Evolutionary conservation across 2,888 invertebrate species (phyloP), one percentile per base, ranked within the genome.

Genomic region (Drosophila koepferae): DNA sequence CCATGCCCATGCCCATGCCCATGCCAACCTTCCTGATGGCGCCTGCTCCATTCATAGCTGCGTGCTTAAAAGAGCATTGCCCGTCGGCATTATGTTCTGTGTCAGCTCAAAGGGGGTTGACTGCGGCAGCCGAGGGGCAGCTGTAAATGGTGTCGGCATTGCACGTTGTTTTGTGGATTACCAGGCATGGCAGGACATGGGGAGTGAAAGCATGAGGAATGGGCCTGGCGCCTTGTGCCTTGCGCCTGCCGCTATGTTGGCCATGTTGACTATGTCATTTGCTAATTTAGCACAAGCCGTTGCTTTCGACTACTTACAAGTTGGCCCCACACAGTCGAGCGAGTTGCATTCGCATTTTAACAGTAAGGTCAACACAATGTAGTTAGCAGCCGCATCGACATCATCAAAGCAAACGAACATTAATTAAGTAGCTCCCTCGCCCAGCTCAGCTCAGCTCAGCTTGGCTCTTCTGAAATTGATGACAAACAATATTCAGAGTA

Each of bases 51-150:
- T 82, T 74, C 71, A 74, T 63, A 67, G 71, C 72, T 79, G 84
- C 72, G 86, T 91, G 89, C 89, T 91, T 81, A 81, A 89, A 91
- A 86, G 89, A 89, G 90, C 91, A 89, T 91, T 89, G 89, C 91
- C 91, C 91, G 89, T 77, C 86, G 90, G 89, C 90, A 83, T 90
- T 89, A 89, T 89, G 86, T 86, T 88, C 82, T 82, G 89, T 88
- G 89, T 86, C 89, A 88, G 78, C 85, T 71, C 62, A 77, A 80
- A 83, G 77, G 74, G 68, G 58, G 31, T n/a, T 44, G 48, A 34
- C 38, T 40, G 44, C 12, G 36, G 46, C 49, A 14, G 51, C 51
- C 51, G 51, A 36, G 53, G 18, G 49, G 59, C 28, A 61, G 61
- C 77, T 70, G 75, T 63, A 66, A 83, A 74, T 82, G 80, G 71